These are phyloP conservation scores for Halocynthia roretzi DNA, from an alignment of 23 tunicate species.

Conservation along the genomic window DNA sequence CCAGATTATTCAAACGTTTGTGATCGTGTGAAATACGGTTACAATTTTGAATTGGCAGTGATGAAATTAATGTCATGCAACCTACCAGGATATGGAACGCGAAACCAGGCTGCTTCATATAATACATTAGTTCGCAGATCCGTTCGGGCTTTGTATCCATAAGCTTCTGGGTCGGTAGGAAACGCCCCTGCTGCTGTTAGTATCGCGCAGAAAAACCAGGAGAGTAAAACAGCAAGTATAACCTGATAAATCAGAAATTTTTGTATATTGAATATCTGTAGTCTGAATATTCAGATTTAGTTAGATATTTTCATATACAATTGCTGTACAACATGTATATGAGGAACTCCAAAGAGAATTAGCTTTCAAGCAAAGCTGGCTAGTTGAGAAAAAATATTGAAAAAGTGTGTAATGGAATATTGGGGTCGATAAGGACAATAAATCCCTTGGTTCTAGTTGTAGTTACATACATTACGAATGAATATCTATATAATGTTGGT, in stretches of 20 bases:
- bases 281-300: too few relatives aligned
- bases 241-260: slow-evolving; percentile 29
- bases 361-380: too few relatives aligned
- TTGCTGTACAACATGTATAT: too few relatives aligned
- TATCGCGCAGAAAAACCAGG: slow-evolving; percentile 61
- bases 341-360: too few relatives aligned
- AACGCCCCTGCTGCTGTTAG: slow-evolving; percentile 67
- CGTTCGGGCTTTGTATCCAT: slow-evolving; percentile 67
- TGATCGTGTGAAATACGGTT: background rate
- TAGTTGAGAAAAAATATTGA: too few relatives aligned
- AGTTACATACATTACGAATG: too few relatives aligned
- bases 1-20: too few relatives aligned
- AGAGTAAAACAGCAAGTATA: slow-evolving; percentile 40
- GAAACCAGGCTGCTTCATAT: slow-evolving; percentile 63
- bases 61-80: background rate
- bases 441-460: too few relatives aligned
- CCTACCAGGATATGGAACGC: slow-evolving; percentile 79
- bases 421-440: too few relatives aligned
- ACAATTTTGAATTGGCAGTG: background rate
- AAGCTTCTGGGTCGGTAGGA: slow-evolving; percentile 26
- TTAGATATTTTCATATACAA: too few relatives aligned
- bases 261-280: too few relatives aligned
- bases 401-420: too few relatives aligned
- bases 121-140: slow-evolving; percentile 55
- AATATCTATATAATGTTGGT: background rate